Percentiles rank a stretch among this genome's conserved stretches.
Evolutionary conservation across 2,113 vertebrate genomes (phyloP).

Genomic region (Dipodomys spectabilis): DNA sequence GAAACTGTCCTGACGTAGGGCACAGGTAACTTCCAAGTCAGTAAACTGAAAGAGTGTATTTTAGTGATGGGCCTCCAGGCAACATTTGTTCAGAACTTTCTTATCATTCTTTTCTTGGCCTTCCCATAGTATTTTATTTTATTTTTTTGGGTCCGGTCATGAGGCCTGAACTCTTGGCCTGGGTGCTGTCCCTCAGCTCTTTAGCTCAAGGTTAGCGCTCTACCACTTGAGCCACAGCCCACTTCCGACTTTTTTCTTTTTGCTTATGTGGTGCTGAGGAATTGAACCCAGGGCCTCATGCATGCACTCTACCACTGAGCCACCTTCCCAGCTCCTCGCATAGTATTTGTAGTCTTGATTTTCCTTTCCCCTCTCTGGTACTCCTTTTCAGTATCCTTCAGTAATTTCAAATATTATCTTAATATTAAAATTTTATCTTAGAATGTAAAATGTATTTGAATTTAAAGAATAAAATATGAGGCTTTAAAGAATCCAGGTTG

Average conservation of each 20-base stretch:
- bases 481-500: background rate
- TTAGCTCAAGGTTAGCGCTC: no score
- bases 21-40: background rate
- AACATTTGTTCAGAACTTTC: background rate
- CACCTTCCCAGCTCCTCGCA: no score
- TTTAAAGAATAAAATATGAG: slow-evolving; percentile 36
- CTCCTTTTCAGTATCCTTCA: slow-evolving; percentile 19
- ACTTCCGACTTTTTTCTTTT: no score
- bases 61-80: background rate
- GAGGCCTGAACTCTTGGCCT: no score
- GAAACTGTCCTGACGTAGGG: background rate
- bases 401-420: slow-evolving; percentile 36
- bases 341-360: slow-evolving; percentile 18
- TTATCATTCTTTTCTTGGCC: background rate
- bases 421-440: slow-evolving; percentile 26
- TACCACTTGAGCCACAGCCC: no score
- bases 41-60: background rate
- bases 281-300: no score
- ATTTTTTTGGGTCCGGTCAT: no score
- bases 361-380: slow-evolving; percentile 12
- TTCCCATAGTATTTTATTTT: background rate
- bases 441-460: slow-evolving; percentile 31
- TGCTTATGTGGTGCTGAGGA: no score
- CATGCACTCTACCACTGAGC: no score
- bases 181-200: no score